Conservation (phyloP, 2,797 vertebrate genomes). For the Lacerta viridis region DNA sequence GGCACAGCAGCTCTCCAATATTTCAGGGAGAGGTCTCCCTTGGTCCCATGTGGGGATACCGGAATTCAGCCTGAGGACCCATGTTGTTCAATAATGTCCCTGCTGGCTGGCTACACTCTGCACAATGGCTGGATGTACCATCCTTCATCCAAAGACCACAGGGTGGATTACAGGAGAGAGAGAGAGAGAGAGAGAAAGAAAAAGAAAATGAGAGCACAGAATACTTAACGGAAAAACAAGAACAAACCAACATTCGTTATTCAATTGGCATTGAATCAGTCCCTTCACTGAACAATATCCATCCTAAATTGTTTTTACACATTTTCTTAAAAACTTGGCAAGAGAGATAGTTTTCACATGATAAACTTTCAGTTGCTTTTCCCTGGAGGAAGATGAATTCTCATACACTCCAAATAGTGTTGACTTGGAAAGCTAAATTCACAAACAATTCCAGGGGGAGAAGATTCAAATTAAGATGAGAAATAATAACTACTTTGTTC, state of each 20-base stretch:
- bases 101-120: no score
- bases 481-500: conserved; percentile 41
- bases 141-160: no score
- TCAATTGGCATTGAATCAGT: conserved; percentile 46
- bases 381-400: conserved; percentile 51
- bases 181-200: no score
- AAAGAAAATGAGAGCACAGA: no score
- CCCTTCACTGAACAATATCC: conserved; percentile 34
- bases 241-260: conserved; percentile 9
- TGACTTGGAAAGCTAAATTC: conserved; percentile 37
- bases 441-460: conserved; percentile 47
- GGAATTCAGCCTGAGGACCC: no score
- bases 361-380: conserved; percentile 51
- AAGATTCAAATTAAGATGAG: conserved; percentile 58
- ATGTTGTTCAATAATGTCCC: no score
- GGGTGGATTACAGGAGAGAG: no score
- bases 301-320: not conserved
- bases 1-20: no score
- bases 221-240: no score
- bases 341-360: conserved; percentile 53
- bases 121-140: no score
- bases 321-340: conserved; percentile 40
- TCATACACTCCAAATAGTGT: conserved; percentile 21
- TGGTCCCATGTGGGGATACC: no score
- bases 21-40: no score